Base-by-base conservation (phyloP, 2,888 invertebrate species). In the Thymelicus sylvestris region DNA sequence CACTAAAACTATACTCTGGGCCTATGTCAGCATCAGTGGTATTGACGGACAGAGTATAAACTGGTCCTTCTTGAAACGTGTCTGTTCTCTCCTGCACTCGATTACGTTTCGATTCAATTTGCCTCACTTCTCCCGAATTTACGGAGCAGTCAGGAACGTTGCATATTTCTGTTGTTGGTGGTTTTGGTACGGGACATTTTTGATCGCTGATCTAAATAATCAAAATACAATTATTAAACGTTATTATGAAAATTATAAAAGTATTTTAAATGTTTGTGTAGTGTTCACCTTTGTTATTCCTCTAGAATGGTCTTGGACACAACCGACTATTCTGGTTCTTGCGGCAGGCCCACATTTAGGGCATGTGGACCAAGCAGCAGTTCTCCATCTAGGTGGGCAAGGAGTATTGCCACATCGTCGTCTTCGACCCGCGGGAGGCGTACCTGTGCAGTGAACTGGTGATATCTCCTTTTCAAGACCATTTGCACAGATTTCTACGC, bases 381-480 rank as follows among this genome's bases (percentile, higher is more conserved):
- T 95, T 19, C 96, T 92, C 98, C 98, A 98, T 76, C 97, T 96
- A 0, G 98, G 96, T 0, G 97, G 95, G 83, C 98, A 98, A 0
- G 97, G 96, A 66, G 95, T 95, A 13, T 96, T 97, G 73, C 97
- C 98, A 82, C 97, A 97, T 44, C 95, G 94, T 80, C 96, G 83
- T 75, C 93, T 82, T 12, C 84, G 82, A 0, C 95, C 78, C 87
- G 92, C 83, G 95, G 98, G 84, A 94, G 95, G 74, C 93, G 95
- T 78, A 95, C 97, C 73, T 92, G 79, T 59, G 65, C 93, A 93
- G 73, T 93, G 91, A 2, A 95, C 93, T 91, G 84, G 80, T 0
- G 93, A 85, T 44, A 92, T 89, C 94, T 82, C 95, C 86, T 89
- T 97, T 95, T 84, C 97, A 92, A 78, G 96, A 94, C 38, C 95